These are phyloP conservation scores for Myotis pilosus DNA, from an alignment of 2,797 vertebrate species.

Conservation along the genomic window DNA sequence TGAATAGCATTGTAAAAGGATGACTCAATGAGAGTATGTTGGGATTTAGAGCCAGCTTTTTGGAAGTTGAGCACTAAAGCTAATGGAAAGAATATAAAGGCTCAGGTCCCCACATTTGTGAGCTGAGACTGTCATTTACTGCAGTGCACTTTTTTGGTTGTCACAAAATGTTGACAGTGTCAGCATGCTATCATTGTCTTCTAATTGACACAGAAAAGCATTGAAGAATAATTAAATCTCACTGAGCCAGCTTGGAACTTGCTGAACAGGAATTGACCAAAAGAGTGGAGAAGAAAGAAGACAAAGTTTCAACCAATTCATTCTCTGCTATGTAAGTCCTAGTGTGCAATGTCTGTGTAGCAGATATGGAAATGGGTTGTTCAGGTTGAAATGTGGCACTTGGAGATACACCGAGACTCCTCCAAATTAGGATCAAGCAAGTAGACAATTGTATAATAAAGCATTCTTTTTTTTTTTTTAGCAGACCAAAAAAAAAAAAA, in stretches of 20 bases:
- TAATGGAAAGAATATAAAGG: background rate
- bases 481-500: background rate
- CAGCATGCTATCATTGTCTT: background rate
- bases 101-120: background rate
- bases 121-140: background rate
- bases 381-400: background rate
- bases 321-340: background rate
- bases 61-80: background rate
- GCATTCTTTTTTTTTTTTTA: background rate
- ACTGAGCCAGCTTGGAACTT: slow-evolving; percentile 37
- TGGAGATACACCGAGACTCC: background rate
- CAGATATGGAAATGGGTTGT: background rate
- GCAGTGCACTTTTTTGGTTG: background rate
- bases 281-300: slow-evolving; percentile 34
- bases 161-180: background rate
- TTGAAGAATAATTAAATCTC: slow-evolving; percentile 22
- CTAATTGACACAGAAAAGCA: slow-evolving; percentile 37
- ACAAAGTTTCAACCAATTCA: slow-evolving; percentile 5
- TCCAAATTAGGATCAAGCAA: slow-evolving; percentile 28
- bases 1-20: background rate
- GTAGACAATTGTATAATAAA: background rate
- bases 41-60: background rate
- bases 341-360: background rate
- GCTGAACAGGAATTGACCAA: background rate
- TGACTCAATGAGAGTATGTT: background rate